phyloP scores from a whole-genome alignment of 2,797 vertebrate genomes.

The Microhierax caerulescens region DNA sequence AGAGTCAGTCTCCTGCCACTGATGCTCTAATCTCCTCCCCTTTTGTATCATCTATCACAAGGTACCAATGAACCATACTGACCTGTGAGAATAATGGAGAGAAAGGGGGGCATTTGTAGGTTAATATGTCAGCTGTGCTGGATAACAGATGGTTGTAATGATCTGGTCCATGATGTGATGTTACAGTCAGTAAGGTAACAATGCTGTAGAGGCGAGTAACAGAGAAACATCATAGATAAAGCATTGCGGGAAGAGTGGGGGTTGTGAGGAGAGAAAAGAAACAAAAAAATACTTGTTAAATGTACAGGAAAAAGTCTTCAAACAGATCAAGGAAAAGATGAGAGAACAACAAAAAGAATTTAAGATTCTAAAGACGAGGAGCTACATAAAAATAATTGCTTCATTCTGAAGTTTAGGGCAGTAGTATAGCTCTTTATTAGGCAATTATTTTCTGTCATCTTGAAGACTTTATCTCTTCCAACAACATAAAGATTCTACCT shows the following conservation, averaged over 20 bases:
- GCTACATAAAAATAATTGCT: conserved; percentile 43
- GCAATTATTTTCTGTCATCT: conserved; percentile 57
- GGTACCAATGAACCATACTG: conserved; percentile 2
- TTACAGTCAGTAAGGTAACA: background rate
- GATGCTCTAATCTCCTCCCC: conserved; percentile 17
- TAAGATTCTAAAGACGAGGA: background rate
- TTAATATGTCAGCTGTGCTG: background rate
- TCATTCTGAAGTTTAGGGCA: conserved; percentile 41
- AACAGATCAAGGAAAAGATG: conserved; percentile 3
- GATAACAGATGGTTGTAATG: conserved; percentile 17
- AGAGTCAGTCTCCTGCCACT: conserved; percentile 10
- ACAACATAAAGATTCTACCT: background rate
- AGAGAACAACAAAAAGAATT: conserved; percentile 25
- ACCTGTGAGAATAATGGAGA: conserved; percentile 1
- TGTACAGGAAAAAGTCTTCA: background rate
- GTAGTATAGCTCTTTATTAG: conserved; percentile 41
- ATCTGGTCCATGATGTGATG: background rate
- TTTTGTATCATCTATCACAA: conserved; percentile 3
- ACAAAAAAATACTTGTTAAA: background rate
- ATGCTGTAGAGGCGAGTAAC: background rate
- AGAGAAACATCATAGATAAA: background rate
- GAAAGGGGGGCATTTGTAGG: background rate
- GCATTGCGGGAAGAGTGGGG: background rate
- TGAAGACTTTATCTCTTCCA: conserved; percentile 29
- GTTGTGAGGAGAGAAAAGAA: background rate